These are phyloP conservation scores for Amniataba percoides DNA, from an alignment of 2,797 vertebrate genomes.

Conservation along the genomic window DNA sequence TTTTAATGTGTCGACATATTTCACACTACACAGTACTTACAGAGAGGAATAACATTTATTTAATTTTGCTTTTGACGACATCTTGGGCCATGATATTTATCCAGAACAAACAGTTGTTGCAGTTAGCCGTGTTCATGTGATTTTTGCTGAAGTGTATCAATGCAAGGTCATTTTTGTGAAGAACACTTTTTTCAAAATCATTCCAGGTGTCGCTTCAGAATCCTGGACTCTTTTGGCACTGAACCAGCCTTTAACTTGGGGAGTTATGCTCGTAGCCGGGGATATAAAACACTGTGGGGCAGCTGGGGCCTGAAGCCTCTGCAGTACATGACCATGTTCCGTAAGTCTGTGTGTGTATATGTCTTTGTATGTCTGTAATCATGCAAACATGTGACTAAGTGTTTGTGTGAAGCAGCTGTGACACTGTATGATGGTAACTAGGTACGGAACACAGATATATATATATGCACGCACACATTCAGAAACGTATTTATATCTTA, in stretches of 20 bases:
- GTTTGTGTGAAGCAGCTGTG: not conserved
- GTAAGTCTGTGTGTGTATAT: constrained; percentile 71
- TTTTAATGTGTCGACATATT: no score
- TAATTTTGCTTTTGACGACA: no score
- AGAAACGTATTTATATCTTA: constrained; percentile 6
- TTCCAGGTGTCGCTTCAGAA: constrained; percentile 81
- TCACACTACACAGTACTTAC: no score
- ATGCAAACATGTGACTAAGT: not conserved
- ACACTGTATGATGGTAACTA: not conserved
- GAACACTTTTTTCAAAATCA: not conserved
- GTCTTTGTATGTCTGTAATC: constrained; percentile 5
- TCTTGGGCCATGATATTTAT: no score
- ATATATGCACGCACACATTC: not conserved
- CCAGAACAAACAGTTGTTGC: no score
- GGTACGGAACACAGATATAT: not conserved
- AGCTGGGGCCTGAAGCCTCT: constrained; percentile 83
- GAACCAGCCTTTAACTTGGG: constrained; percentile 84
- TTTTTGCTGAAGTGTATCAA: no score
- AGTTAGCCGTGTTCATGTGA: no score
- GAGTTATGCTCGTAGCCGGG: constrained; percentile 75
- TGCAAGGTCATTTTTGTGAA: not conserved
- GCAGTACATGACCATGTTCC: constrained; percentile 88
- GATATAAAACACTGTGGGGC: constrained; percentile 84
- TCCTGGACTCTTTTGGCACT: constrained; percentile 86
- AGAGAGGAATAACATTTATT: no score